phyloP scores from a whole-genome alignment of 1,140 invertebrate genomes.

The Mactra quadrangularis region DNA sequence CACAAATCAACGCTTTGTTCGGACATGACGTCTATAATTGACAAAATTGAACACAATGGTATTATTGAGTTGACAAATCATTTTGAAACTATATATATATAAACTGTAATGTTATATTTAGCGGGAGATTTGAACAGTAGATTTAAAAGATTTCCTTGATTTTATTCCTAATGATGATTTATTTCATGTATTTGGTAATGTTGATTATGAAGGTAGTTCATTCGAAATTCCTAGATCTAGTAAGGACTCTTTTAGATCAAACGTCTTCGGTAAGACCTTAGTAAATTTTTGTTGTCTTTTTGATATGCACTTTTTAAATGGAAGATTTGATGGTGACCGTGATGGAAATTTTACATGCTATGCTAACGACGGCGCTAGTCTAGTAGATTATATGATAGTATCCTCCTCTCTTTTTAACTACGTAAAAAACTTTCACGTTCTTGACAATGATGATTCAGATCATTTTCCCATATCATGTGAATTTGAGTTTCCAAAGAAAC shows the following conservation, averaged over 20 bases:
- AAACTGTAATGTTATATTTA: slow-evolving; percentile 8
- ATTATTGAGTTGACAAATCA: not conserved
- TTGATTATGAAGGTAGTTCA: slow-evolving; percentile 26
- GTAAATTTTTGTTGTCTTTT: slow-evolving; percentile 40
- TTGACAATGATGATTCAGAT: slow-evolving; percentile 34
- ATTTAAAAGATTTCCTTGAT: slow-evolving; percentile 22
- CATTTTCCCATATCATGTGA: slow-evolving; percentile 47
- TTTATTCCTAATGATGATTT: slow-evolving; percentile 31
- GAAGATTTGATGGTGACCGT: slow-evolving; percentile 19
- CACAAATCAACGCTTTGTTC: too few relatives aligned
- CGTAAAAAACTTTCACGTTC: slow-evolving; percentile 14
- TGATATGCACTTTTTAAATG: slow-evolving; percentile 37
- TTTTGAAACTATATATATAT: slow-evolving; percentile 12
- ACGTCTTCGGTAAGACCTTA: slow-evolving; percentile 29
- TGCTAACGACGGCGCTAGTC: slow-evolving; percentile 36
- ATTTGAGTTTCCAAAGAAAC: too few relatives aligned
- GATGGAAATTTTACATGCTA: slow-evolving; percentile 24
- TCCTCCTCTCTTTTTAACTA: slow-evolving; percentile 10
- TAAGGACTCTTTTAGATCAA: slow-evolving; percentile 10
- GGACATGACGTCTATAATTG: too few relatives aligned
- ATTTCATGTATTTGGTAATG: slow-evolving; percentile 13
- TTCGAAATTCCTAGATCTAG: slow-evolving; percentile 7
- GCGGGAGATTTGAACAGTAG: slow-evolving; percentile 17
- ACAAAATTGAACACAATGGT: not conserved
- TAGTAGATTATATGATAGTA: slow-evolving; percentile 43